Base-by-base conservation (phyloP, 2,113 vertebrate species). In the Ammodytes dubius region DNA sequence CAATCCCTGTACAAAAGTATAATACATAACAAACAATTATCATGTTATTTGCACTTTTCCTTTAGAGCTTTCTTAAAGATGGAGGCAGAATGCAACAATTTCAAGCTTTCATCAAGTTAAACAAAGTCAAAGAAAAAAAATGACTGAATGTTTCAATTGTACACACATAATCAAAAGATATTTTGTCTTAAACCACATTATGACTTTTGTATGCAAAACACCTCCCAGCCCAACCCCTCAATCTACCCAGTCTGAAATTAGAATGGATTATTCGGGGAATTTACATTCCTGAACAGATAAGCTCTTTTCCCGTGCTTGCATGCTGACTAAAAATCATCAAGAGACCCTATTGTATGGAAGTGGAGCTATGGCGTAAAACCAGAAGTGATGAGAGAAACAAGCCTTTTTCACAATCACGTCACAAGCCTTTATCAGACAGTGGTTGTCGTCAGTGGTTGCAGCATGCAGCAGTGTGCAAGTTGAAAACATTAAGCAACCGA, bases 211-310 rank as follows among this genome's bases (percentile, higher is more conserved):
- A 45, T 79, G 27, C 3, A 42, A n/a, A 81, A 53, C 14, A 71
- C 56, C 12, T 49, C 27, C 13, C 76, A 35, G 64, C 27, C 13
- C 37, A 61, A 50, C 10, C 27, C 2, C 49, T 58, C 54, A 67
- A 9, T 76, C 64, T 8, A 37, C 13, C 63, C 56, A 75, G 35
- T 68, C 43, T 79, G 63, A 87, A 86, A 82, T 82, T 61, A 53
- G 74, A 79, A 86, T 85, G 50, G 78, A 85, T 91, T 89, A 88
- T 79, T 79, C 59, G 54, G 14, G 70, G 88, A 85, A 88, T 81
- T 88, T 83, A 57, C 85, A 94, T 93, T 93, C 89, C 84, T 87
- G 40, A 57, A 75, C 77, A 88, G 87, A 88, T 93, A 64, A 91
- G 91, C 82, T 85, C 67, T 77, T 83, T 75, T 79, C 80, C 73